Conservation (phyloP, 2,113 vertebrate species). For the Corythornis vintsioides region DNA sequence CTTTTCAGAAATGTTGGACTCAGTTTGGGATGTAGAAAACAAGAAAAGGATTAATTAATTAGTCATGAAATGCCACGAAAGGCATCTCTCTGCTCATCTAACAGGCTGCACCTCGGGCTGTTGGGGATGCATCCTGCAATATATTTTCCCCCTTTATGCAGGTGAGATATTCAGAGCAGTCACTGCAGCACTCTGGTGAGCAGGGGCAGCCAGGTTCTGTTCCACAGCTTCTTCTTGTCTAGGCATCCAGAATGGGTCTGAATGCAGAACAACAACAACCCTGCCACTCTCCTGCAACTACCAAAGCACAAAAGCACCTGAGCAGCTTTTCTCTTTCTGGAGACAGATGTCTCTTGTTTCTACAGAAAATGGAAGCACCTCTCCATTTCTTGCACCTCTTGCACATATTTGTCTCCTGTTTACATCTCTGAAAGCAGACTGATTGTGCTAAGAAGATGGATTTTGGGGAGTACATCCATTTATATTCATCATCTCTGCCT, state of each 20-base stretch:
- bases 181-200: neutral
- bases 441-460: neutral
- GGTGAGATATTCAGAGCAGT: neutral
- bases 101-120: neutral
- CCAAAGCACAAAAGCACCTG: neutral
- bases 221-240: rapidly evolving
- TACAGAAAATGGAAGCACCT: neutral
- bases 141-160: neutral
- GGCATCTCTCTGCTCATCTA: neutral
- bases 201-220: neutral
- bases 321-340: neutral
- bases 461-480: neutral
- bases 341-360: neutral
- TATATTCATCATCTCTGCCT: neutral
- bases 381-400: neutral
- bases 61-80: neutral
- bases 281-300: neutral
- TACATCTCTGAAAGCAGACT: neutral
- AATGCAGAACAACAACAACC: neutral
- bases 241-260: neutral
- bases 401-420: neutral
- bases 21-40: neutral
- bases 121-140: neutral
- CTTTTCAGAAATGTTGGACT: neutral
- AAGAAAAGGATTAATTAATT: neutral